Evolutionary conservation across 2,888 invertebrate species (phyloP).

Genomic region (Drosophila sordidula): DNA sequence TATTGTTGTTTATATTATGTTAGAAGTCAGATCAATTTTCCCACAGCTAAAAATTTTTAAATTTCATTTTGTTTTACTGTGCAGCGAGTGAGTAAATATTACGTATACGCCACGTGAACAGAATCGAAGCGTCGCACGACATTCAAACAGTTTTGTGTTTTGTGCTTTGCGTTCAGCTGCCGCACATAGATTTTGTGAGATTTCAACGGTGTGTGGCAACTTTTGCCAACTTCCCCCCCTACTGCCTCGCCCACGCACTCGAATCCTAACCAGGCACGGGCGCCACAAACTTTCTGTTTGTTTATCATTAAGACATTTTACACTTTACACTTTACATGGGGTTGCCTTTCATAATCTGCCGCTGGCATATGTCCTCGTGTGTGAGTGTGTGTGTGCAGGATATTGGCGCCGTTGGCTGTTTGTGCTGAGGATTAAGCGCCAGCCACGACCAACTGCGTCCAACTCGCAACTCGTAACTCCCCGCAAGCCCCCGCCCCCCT

Average conservation of each 20-base stretch:
- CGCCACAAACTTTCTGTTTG: constrained; percentile 76
- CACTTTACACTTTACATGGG: constrained; percentile 65
- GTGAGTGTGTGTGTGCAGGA: constrained; percentile 46
- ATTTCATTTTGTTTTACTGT: constrained; percentile 31
- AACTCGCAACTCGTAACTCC: constrained; percentile 20
- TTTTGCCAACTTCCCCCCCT: constrained; percentile 28
- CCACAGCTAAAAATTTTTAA: too few species aligned
- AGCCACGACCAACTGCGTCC: constrained; percentile 67
- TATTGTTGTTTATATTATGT: too few species aligned
- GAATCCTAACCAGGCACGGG: constrained; percentile 63
- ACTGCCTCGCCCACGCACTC: constrained; percentile 7
- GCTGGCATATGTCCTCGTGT: constrained; percentile 62
- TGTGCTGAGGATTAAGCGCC: constrained; percentile 70
- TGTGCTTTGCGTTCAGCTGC: constrained; percentile 24
- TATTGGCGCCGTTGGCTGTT: constrained; percentile 77
- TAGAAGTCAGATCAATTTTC: too few species aligned
- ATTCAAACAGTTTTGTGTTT: constrained; percentile 43
- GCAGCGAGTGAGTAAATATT: constrained; percentile 40
- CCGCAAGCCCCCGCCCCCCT: background rate
- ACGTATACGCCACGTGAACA: constrained; percentile 70
- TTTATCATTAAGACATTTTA: constrained; percentile 80
- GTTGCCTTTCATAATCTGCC: constrained; percentile 76
- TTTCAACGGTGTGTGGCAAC: constrained; percentile 57
- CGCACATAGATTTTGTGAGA: constrained; percentile 51
- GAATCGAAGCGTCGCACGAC: constrained; percentile 45